Base-by-base conservation (phyloP, 2,888 invertebrate genomes). In the Craniophora ligustri region DNA sequence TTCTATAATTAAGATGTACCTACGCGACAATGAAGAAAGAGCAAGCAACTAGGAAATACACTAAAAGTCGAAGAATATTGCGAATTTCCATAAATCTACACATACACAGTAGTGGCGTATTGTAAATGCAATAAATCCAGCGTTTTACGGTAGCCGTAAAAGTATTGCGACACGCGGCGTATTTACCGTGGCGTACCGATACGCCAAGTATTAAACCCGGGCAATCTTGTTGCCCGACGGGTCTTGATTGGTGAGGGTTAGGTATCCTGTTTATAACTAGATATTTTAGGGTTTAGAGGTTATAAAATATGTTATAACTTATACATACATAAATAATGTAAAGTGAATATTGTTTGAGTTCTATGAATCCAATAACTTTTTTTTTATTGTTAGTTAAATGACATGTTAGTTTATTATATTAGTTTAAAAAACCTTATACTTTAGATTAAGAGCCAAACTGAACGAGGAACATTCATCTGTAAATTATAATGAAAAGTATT, bases 91-190 rank as follows among this genome's bases (percentile, higher is more conserved):
- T 62, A 71, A 66, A 72, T 61, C 49, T 40, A 15, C 51, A 42
- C 51, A 42, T 32, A 39, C 38, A 36, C 44, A 46, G 50, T 60
- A 51, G 54, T 46, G 64, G 44, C 40, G 55, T 63, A 67, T 65
- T 74, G 68, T 63, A 68, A 65, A 68, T 21, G 72, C 56, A 60
- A 71, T 72, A 74, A 72, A 71, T 72, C 62, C 28, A 18, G 16
- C 40, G 66, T 68, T 72, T 72, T 74, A 72, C 65, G 59, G 56
- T 39, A 38, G 66, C 44, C 8, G 72, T 74, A 68, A 72, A 71
- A 63, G 62, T 60, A 51, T 72, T 74, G 71, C 74, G 71, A 67
- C 72, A 72, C 51, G 50, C 57, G 50, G 55, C 49, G 48, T 66
- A 65, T 69, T 58, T 65, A 55, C 66, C 21, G 45, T 16, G 14